Base-by-base conservation (phyloP, 2,113 vertebrate genomes). In the Microcebus murinus region DNA sequence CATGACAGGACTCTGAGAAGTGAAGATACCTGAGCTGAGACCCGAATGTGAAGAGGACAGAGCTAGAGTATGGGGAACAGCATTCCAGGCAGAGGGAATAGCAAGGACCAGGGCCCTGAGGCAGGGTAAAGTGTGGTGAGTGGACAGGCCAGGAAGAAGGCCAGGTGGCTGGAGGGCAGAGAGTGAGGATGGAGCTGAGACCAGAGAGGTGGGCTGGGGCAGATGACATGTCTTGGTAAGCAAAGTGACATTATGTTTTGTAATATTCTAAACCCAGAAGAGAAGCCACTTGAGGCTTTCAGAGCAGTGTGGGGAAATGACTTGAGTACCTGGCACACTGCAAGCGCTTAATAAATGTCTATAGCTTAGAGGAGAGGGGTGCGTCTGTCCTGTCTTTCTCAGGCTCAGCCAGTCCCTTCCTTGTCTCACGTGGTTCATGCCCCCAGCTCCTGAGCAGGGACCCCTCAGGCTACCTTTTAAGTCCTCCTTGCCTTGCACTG, bases 201-300 rank as follows among this genome's bases (percentile, higher is more conserved):
- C 50, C 45, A 61, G 45, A 59, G 20, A 20, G 42, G 50, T 67
- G n/a, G 89, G 55, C 1, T 5, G 42, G 14, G 20, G 70, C 34
- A 83, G 80, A n/a, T 42, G 89, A 39, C 14, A 14, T 21, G 18
- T 45, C 63, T 57, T n/a, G 27, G 4, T 84, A 45, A 81, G 29
- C 63, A 77, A 25, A 65, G 34, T 23, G 29, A 55, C 50, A 57
- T 57, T 39, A 18, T 27, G 25, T 74, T 59, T 67, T 34, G 36
- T n/a, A 89, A 84, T 84, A 83, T 85, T 71, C 55, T 88, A 90
- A 90, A 90, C 18, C 55, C 11, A 68, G 77, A 87, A 88, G 31
- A 15, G 45, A 87, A 81, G 81, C 39, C 57, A 23, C 74, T 8
- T n/a, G 36, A 81, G 36, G 34, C 14, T 80, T 86, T 71, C 65